phyloP scores from a whole-genome alignment of 2,797 vertebrate species.

The Silurus lanzhouensis region DNA sequence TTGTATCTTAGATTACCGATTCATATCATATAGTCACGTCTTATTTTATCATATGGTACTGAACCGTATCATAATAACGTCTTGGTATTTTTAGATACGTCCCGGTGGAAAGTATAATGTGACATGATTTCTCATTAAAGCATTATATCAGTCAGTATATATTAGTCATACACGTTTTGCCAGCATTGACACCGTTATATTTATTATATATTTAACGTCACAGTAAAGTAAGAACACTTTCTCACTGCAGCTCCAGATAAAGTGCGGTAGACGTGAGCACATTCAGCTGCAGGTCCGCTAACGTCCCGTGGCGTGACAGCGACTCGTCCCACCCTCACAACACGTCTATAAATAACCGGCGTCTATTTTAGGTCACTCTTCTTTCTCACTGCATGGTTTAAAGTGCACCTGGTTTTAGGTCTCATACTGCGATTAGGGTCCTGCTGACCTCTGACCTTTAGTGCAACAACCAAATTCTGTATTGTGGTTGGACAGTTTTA shows the following conservation, averaged over 20 bases:
- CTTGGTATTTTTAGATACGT: no score
- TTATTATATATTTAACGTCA: no score
- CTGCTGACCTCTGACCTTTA: conserved; percentile 4
- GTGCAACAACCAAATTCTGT: background rate
- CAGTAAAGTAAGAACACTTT: background rate
- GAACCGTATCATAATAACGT: no score
- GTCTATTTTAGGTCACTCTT: conserved; percentile 5
- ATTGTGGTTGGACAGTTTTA: background rate
- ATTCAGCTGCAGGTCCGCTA: background rate
- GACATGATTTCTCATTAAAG: no score
- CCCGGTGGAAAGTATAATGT: no score
- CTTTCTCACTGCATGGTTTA: background rate
- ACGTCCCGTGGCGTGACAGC: background rate
- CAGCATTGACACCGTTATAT: no score
- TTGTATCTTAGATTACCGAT: no score
- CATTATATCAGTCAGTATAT: no score
- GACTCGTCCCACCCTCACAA: background rate
- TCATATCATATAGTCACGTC: background rate
- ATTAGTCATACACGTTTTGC: no score
- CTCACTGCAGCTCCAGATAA: background rate
- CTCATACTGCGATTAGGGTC: background rate
- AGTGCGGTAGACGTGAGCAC: background rate
- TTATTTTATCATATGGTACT: background rate
- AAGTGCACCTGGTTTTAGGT: conserved; percentile 1
- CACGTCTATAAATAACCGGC: conserved; percentile 8